These are phyloP conservation scores for Nyctalus aviator DNA, from an alignment of 2,797 vertebrate genomes.

Conservation along the genomic window DNA sequence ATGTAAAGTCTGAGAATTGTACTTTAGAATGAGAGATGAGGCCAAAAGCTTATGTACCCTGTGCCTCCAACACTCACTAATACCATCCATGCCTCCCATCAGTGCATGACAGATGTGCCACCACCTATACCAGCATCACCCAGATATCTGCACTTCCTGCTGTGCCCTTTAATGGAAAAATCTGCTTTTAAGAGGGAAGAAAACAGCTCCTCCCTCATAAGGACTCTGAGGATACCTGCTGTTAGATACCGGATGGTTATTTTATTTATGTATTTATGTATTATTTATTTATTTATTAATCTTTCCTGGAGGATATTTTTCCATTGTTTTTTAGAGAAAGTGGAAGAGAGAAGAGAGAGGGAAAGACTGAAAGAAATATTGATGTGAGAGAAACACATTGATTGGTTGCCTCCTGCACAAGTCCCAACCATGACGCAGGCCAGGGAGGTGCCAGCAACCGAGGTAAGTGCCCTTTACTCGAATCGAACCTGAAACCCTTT, in stretches of 20 bases:
- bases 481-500: no score
- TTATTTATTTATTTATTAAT: not conserved
- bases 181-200: not conserved
- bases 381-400: no score
- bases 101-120: accelerated
- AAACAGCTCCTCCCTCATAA: not conserved
- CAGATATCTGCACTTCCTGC: not conserved
- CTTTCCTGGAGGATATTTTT: no score
- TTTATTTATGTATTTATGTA: not conserved
- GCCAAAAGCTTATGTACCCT: not conserved
- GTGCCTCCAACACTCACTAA: not conserved
- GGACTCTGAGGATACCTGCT: not conserved
- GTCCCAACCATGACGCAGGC: no score
- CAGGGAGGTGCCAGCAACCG: no score
- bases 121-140: not conserved
- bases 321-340: no score
- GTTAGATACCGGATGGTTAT: not conserved
- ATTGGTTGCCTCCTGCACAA: no score
- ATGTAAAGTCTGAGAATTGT: not conserved
- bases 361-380: not conserved
- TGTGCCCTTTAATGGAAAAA: not conserved
- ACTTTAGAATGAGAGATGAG: not conserved
- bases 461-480: no score
- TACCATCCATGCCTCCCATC: accelerated
- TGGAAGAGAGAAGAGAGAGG: no score